Percentiles rank a stretch among this genome's conserved stretches.
Evolutionary conservation across 2,888 invertebrate genomes (phyloP).

Genomic region (Schizotus pectinicornis): DNA sequence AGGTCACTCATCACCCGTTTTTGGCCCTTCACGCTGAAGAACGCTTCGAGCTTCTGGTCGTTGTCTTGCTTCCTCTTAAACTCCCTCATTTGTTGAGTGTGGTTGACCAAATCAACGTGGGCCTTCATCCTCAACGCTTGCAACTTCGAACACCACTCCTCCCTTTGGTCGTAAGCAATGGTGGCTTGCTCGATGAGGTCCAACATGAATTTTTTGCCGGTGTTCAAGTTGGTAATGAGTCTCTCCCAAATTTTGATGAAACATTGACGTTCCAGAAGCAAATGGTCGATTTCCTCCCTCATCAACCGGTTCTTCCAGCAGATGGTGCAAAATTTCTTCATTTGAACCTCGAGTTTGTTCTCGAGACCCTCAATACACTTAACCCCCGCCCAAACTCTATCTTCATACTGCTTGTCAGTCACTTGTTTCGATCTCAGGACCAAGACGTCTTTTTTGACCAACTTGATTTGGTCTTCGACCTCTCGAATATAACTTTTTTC

Average conservation of each 20-base stretch:
- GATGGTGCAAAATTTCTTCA: conserved; percentile 75
- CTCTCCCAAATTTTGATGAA: conserved; percentile 85
- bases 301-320: conserved; percentile 75
- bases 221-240: conserved; percentile 75
- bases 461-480: conserved; percentile 61
- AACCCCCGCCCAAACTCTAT: conserved; percentile 61
- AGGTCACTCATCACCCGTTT: conserved; percentile 77
- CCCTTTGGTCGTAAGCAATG: conserved; percentile 88
- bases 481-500: conserved; percentile 58
- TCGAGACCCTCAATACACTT: conserved; percentile 70
- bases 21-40: conserved; percentile 84
- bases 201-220: conserved; percentile 82
- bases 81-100: conserved; percentile 82
- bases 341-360: conserved; percentile 75
- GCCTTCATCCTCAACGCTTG: conserved; percentile 79
- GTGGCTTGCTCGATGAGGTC: conserved; percentile 90
- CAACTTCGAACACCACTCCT: conserved; percentile 80
- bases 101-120: conserved; percentile 71
- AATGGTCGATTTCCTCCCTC: conserved; percentile 78
- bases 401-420: conserved; percentile 60
- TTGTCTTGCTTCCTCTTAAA: conserved; percentile 84
- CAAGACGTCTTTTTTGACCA: conserved; percentile 39
- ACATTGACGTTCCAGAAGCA: conserved; percentile 76
- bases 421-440: conserved; percentile 41
- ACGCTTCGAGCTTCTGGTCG: conserved; percentile 83